Conservation (phyloP, 2,888 invertebrate species). For the Barypeithes pellucidus region DNA sequence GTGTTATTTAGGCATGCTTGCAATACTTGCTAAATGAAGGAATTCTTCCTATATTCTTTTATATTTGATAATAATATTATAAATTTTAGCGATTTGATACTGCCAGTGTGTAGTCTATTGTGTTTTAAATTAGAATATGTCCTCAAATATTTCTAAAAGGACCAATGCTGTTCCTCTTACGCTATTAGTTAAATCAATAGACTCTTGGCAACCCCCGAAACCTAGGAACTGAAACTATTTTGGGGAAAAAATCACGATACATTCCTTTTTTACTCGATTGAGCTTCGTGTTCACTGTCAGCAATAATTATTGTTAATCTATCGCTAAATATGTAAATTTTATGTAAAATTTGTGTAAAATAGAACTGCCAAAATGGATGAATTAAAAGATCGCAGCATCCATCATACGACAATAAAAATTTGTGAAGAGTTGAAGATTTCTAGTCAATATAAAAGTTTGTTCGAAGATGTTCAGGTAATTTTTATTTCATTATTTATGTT, state of each 20-base stretch:
- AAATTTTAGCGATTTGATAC: no score
- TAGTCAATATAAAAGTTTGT: constrained; percentile 83
- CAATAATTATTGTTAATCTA: background rate
- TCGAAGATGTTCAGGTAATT: constrained; percentile 83
- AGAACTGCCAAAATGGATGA: constrained; percentile 61
- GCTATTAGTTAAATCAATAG: constrained; percentile 30
- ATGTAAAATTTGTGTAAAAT: background rate
- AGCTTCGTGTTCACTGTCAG: background rate
- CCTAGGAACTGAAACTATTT: constrained; percentile 26
- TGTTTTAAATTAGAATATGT: no score
- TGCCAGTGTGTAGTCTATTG: no score
- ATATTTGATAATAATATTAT: no score
- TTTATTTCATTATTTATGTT: background rate
- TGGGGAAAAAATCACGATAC: constrained; percentile 22
- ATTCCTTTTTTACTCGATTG: background rate
- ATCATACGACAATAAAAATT: constrained; percentile 84
- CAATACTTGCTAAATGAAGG: no score
- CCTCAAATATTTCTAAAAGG: no score
- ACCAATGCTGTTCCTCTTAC: background rate
- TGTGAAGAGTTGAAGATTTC: constrained; percentile 86
- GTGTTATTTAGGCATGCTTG: no score
- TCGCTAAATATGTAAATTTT: background rate
- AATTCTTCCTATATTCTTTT: no score
- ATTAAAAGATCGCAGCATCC: constrained; percentile 76
- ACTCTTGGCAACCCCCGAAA: constrained; percentile 26